Base-by-base conservation (phyloP, 2,797 vertebrate species). In the Trachurus trachurus region DNA sequence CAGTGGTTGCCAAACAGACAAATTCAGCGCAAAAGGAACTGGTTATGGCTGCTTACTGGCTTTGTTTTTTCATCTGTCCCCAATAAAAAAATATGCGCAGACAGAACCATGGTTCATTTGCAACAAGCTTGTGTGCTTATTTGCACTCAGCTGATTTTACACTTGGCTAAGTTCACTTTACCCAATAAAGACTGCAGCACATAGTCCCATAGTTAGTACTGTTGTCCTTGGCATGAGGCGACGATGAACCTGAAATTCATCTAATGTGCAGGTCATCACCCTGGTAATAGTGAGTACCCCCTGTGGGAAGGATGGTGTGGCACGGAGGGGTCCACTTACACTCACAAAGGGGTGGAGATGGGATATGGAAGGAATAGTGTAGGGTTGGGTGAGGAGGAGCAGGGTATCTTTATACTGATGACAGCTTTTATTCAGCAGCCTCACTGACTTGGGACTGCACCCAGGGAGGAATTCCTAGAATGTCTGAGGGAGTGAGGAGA, bases 351-450 rank as follows among this genome's bases (percentile, higher is more conserved):
- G 45, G 62, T 61, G 52, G 83, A 82, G 79, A 62, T 34, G 66
- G 76, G 75, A 72, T 61, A 42, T 69, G 78, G 81, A 80, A 64
- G 81, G 75, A 67, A 78, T 60, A 22, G 44, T 62, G 78, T 9
- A 34, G n/a, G 71, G 74, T 67, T 74, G 65, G 71, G 73, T 19
- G 81, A 76, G 62, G 80, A 74, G 66, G 44, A 49, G 53, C 12
- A 0, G 64, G 70, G 66, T 88, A 86, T 90, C 89, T 86, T 83
- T 83, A 76, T 81, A 73, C 81, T 15, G 91, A 87, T 93, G 92
- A 94, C 92, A 92, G 92, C 90, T 93, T 90, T 89, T 81, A 90
- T 71, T 84, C 85, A 79, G 76, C 83, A 75, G 82, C 83, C 60
- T 66, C 49, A 71, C 79, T 71, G 71, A 85, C 72, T 73, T 71